These are phyloP conservation scores for Chroicocephalus ridibundus DNA, from an alignment of 2,113 vertebrate genomes.

Conservation along the genomic window DNA sequence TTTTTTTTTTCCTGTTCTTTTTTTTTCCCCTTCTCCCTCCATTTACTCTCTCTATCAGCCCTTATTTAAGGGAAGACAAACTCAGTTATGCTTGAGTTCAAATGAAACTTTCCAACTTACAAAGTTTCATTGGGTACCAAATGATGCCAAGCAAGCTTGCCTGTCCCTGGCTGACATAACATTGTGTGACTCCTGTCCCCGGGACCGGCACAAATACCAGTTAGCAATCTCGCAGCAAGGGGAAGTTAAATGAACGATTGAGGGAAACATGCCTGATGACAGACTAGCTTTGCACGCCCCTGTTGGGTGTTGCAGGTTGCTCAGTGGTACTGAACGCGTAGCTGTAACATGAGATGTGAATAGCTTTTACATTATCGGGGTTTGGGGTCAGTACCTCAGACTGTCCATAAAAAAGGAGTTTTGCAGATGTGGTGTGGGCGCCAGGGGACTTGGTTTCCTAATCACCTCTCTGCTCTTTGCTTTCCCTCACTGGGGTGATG, in stretches of 20 bases:
- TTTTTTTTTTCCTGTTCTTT: not conserved
- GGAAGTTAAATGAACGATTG: conserved; percentile 12
- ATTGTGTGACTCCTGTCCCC: not conserved
- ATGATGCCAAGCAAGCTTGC: conserved; percentile 33
- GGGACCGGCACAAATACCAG: not conserved
- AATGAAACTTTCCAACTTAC: conserved; percentile 32
- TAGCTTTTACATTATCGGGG: not conserved
- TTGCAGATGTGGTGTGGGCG: not conserved
- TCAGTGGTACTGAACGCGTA: not conserved
- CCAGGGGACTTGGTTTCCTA: not conserved
- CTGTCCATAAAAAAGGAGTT: not conserved
- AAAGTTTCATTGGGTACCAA: conserved; percentile 59
- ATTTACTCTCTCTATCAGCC: not conserved
- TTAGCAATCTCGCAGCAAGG: not conserved
- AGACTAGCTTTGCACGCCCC: not conserved
- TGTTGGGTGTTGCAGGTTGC: not conserved
- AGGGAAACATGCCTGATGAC: not conserved
- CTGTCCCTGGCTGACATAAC: not conserved
- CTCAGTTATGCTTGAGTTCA: conserved; percentile 12
- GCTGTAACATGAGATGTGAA: not conserved
- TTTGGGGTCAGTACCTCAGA: not conserved
- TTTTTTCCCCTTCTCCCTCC: not conserved
- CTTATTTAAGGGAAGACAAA: conserved; percentile 38
- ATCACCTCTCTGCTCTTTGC: not conserved
- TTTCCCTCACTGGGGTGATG: not conserved